Base-by-base conservation (phyloP, 1,140 invertebrate genomes). In the Eupeodes corollae region DNA sequence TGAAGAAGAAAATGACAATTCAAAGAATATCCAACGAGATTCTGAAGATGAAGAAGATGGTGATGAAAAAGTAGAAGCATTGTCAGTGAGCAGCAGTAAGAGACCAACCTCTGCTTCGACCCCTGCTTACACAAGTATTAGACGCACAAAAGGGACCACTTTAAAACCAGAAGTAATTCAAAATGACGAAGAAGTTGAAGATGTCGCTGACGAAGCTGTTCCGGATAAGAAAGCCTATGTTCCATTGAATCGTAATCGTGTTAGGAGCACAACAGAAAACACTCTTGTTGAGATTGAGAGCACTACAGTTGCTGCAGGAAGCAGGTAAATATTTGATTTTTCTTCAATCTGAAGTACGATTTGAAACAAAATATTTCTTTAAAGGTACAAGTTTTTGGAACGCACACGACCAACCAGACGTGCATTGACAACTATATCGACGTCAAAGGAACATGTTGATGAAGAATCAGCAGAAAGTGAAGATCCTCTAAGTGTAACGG, bases 71-170 rank as follows among this genome's bases (percentile, higher is more conserved):
- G 58, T 47, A 10, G 46, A 48, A 18, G 33, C 18, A 13, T 37
- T 50, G 18, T 30, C 14, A n/a, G 30, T 37, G 49, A 60, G 42
- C 49, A 57, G 44, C 30, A 56, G 58, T 0, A 50, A 40, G 12
- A 52, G 52, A 21, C 48, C 56, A 0, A 44, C 49, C 16, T 55
- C 55, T 33, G 51, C 68, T 0, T 46, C 70, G 48, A 54, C 63
- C 0, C 73, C 73, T 47, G 77, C 78, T 53, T 86, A 85, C 46
- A 77, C 82, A 0, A 84, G 78, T 52, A 81, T 85, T 35, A 66
- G 79, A 44, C 71, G 83, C 37, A 57, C 69, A 0, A 71, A 77
- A 51, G 76, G 77, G 6, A 71, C 75, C 2, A 74, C 75, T 2
- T 57, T 72, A 6, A 59, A 67, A 6, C 32, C 51, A 6, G 14